phyloP scores from a whole-genome alignment of 2,797 vertebrate species.

The Psittacula echo region DNA sequence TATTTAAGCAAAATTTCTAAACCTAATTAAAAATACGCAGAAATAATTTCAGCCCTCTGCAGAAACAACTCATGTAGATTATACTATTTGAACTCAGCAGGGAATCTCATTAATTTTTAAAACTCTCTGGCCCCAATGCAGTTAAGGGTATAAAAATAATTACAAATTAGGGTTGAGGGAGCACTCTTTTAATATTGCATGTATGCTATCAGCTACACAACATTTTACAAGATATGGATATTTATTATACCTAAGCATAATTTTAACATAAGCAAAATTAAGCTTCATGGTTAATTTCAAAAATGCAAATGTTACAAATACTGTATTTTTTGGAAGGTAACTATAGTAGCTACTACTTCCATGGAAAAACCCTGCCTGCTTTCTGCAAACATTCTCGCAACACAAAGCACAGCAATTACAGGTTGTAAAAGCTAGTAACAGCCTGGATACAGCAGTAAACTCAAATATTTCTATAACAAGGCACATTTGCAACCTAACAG shows the following conservation, averaged over 20 bases:
- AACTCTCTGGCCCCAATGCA: slow-evolving; percentile 79
- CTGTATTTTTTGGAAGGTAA: slow-evolving; percentile 27
- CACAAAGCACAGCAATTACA: slow-evolving; percentile 73
- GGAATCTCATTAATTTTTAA: slow-evolving; percentile 84
- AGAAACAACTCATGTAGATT: slow-evolving; percentile 70
- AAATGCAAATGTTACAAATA: slow-evolving; percentile 16
- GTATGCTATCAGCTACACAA: slow-evolving; percentile 55
- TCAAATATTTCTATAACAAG: slow-evolving; percentile 49
- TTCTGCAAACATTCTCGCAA: slow-evolving; percentile 39
- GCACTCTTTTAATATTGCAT: slow-evolving; percentile 71
- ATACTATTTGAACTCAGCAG: slow-evolving; percentile 77
- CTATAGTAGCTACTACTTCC: slow-evolving; percentile 40
- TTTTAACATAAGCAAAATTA: slow-evolving; percentile 45
- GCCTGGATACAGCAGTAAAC: slow-evolving; percentile 29
- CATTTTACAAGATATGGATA: slow-evolving; percentile 31
- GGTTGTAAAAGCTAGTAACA: slow-evolving; percentile 62
- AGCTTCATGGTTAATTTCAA: slow-evolving; percentile 25
- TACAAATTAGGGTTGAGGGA: slow-evolving; percentile 79
- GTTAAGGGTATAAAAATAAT: slow-evolving; percentile 81
- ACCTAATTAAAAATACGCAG: slow-evolving; percentile 60
- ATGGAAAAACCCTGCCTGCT: slow-evolving; percentile 49
- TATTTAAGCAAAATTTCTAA: slow-evolving; percentile 45
- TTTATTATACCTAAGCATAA: slow-evolving; percentile 59
- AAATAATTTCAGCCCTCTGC: slow-evolving; percentile 67
- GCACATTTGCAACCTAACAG: slow-evolving; percentile 18